phyloP scores from a whole-genome alignment of 53 echinoderm and acorn worm species.

The Mesocentrotus franciscanus region DNA sequence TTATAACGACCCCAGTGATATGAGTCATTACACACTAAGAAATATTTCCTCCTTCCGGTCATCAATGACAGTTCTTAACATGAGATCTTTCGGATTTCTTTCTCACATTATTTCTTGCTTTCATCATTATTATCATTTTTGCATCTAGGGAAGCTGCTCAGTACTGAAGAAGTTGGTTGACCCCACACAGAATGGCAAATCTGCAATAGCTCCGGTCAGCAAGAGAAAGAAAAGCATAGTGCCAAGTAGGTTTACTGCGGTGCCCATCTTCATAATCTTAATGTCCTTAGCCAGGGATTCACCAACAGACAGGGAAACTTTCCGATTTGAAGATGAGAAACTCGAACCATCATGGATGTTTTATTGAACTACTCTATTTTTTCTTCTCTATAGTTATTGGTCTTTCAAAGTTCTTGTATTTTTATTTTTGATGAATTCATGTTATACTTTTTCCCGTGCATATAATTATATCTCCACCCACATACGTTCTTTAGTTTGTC shows the following conservation, averaged over 20 bases:
- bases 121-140: neutral
- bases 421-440: too few species aligned
- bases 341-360: too few species aligned
- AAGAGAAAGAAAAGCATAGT: constrained; percentile 69
- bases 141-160: constrained; percentile 86
- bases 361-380: too few species aligned
- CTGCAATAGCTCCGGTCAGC: neutral
- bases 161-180: constrained; percentile 82
- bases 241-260: constrained; percentile 51
- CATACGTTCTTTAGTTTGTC: too few species aligned
- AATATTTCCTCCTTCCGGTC: too few species aligned
- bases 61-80: neutral
- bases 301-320: neutral
- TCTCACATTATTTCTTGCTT: neutral
- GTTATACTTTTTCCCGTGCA: too few species aligned
- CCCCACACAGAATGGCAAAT: constrained; percentile 46
- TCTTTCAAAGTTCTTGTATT: too few species aligned
- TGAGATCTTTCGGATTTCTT: neutral
- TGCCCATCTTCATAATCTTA: neutral
- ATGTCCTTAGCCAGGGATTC: neutral
- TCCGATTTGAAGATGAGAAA: too few species aligned
- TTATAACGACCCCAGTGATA: too few species aligned
- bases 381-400: too few species aligned
- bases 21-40: too few species aligned
- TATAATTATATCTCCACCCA: too few species aligned